Conservation (phyloP, 2,797 vertebrate genomes). For the Phrynocephalus forsythii region DNA sequence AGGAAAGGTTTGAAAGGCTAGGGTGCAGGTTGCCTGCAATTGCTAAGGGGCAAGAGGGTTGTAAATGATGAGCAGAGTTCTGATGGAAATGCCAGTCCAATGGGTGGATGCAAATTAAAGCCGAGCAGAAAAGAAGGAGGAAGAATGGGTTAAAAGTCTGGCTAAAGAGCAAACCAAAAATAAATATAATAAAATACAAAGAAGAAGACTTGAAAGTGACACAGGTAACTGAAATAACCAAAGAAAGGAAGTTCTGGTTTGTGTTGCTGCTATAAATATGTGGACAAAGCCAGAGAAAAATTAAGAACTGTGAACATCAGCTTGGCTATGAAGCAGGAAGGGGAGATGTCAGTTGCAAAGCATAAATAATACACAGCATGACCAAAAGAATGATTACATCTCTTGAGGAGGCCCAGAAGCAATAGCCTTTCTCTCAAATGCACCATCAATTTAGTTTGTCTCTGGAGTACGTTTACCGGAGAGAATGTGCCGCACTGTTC, state of each 20-base stretch:
- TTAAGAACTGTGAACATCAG: constrained; percentile 2
- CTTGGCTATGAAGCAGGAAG: background rate
- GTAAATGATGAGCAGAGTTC: background rate
- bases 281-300: background rate
- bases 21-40: background rate
- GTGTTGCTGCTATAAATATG: background rate
- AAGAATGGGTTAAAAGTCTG: background rate
- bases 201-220: background rate
- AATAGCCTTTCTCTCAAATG: background rate
- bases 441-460: background rate
- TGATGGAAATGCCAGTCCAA: background rate
- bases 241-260: background rate
- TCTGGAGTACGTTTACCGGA: background rate
- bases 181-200: background rate
- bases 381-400: background rate
- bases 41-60: background rate
- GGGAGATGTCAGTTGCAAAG: background rate
- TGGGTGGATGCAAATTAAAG: too few species aligned
- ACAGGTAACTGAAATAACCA: background rate
- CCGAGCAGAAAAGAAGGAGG: background rate
- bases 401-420: background rate
- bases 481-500: background rate
- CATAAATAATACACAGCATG: background rate
- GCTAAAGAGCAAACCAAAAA: background rate
- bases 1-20: background rate